phyloP scores from a whole-genome alignment of 2,797 vertebrate genomes.

The Mionectes olivaceus region DNA sequence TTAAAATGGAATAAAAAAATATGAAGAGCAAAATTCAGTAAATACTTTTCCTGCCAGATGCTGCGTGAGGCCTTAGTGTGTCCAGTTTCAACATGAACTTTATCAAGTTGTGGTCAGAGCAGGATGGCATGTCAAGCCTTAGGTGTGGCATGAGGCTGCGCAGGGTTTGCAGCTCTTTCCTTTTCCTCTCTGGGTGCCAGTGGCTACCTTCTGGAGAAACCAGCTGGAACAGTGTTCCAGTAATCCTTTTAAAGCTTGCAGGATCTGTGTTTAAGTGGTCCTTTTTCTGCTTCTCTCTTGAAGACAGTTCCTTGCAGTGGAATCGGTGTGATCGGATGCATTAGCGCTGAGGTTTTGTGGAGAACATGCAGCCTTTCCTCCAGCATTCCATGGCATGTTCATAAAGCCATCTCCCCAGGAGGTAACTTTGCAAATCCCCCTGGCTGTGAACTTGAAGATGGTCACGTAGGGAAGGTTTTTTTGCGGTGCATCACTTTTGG shows the following conservation, averaged over 20 bases:
- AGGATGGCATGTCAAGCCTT: rapidly evolving
- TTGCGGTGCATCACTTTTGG: background rate
- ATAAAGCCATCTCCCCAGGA: rapidly evolving
- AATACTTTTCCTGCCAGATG: background rate
- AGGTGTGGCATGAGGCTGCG: background rate
- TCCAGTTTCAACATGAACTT: background rate
- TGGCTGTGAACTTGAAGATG: background rate
- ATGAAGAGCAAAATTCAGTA: background rate
- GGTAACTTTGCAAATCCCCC: background rate
- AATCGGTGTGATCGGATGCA: background rate
- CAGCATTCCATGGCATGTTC: too few species aligned
- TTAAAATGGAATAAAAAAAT: background rate
- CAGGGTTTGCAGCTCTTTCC: background rate
- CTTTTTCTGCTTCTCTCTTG: background rate
- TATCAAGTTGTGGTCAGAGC: background rate
- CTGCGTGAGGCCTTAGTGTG: rapidly evolving
- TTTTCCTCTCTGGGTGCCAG: background rate
- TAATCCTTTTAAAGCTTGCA: background rate
- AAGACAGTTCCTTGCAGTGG: background rate
- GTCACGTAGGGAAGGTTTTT: background rate
- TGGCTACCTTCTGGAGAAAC: background rate
- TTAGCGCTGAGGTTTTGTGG: background rate
- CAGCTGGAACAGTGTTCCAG: background rate
- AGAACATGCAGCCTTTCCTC: background rate
- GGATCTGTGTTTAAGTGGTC: background rate